Evolutionary conservation across 2,888 invertebrate species (phyloP).

Genomic region (Mythimna pallens): DNA sequence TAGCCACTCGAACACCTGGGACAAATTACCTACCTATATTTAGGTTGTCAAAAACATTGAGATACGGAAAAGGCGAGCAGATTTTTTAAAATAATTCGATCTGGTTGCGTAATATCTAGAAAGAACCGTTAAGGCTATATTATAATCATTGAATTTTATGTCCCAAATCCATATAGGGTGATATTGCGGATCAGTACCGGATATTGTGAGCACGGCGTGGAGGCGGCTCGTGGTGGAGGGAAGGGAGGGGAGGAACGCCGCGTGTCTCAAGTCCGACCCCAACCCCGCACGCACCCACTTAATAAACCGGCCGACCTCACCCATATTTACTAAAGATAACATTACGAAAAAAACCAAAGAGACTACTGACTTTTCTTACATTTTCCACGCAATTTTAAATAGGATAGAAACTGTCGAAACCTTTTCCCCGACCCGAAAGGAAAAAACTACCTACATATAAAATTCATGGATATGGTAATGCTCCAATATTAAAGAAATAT

Average conservation of each 20-base stretch:
- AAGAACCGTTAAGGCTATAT: slow-evolving; percentile 51
- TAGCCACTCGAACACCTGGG: slow-evolving; percentile 29
- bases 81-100: slow-evolving; percentile 26
- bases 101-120: slow-evolving; percentile 29
- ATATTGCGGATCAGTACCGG: slow-evolving; percentile 79
- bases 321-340: slow-evolving; percentile 73
- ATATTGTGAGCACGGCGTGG: slow-evolving; percentile 75
- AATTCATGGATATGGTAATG: slow-evolving; percentile 65
- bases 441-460: slow-evolving; percentile 52
- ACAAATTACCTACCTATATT: slow-evolving; percentile 16
- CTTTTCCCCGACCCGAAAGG: slow-evolving; percentile 32
- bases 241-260: slow-evolving; percentile 33
- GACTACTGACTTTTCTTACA: slow-evolving; percentile 53
- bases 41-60: slow-evolving; percentile 15
- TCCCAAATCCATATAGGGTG: slow-evolving; percentile 75
- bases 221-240: slow-evolving; percentile 19
- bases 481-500: slow-evolving; percentile 55
- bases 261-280: slow-evolving; percentile 65
- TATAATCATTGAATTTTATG: slow-evolving; percentile 80
- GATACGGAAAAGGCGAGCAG: not conserved
- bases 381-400: slow-evolving; percentile 60
- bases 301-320: slow-evolving; percentile 70
- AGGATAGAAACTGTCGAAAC: slow-evolving; percentile 44
- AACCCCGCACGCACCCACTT: slow-evolving; percentile 72
- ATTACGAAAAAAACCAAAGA: slow-evolving; percentile 64